Base-by-base conservation (phyloP, 2,888 invertebrate genomes). In the Mallateleia sp. region DNA sequence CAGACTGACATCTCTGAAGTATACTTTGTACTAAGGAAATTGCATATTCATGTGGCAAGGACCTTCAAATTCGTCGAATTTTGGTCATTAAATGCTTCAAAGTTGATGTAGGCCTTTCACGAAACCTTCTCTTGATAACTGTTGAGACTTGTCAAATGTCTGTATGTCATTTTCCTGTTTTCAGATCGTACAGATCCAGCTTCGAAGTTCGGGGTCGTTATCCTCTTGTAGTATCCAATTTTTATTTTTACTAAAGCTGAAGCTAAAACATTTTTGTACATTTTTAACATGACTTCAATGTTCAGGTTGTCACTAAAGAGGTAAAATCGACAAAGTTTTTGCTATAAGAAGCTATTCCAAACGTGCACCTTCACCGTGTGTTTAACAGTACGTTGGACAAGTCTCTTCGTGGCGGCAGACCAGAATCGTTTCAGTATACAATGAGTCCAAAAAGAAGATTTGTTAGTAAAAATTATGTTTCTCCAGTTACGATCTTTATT, bases 301-400 rank as follows among this genome's bases (percentile, higher is more conserved):
- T 82, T 66, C 24, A 85, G 38, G 62, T 32, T 85, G n/a, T 56
- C 45, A 8, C 66, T 85, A 66, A 83, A 75, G 14, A 85, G n/a
- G 32, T 54, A 34, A 18, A 85, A 47, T 47, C 5, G 34, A 15
- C 81, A 56, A 75, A 85, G 64, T 25, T 47, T 58, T 28, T 60
- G 47, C 52, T 50, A 11, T 28, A 15, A 25, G 64, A 50, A 75
- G 25, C 64, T 34, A 5, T 52, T 64, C 64, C 80, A 71, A 18
- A 60, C 67, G 34, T 79, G 85, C 3, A 85, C 72, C 24, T 54
- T 54, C 24, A 25, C 54, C 5, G 54, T 24, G 54, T 54, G 15
- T 54, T 24, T 54, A 24, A 54, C 54, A 6, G 9, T 24, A 8
- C 25, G 24, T 25, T 25, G 25, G 15, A 54, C 25, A 15, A 54